These are phyloP conservation scores for Pachyramphus minor DNA, from an alignment of 2,113 vertebrate species.

Conservation along the genomic window DNA sequence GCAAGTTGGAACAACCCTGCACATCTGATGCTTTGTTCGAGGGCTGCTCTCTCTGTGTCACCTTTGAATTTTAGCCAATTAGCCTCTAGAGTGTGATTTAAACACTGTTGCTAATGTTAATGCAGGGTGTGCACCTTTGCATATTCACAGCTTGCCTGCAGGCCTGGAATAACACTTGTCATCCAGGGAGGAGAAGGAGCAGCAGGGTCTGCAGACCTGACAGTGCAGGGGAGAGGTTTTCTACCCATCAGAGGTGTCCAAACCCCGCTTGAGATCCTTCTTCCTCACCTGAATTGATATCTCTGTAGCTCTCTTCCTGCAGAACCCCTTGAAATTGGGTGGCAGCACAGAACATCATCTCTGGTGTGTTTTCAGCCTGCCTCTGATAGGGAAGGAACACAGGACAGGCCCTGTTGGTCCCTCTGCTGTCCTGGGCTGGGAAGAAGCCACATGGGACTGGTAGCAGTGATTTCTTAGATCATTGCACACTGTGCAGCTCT, in stretches of 20 bases:
- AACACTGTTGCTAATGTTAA: constrained; percentile 6
- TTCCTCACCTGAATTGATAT: not conserved
- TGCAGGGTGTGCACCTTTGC: not conserved
- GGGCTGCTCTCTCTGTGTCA: constrained; percentile 24
- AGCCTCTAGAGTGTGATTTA: not conserved
- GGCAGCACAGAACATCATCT: not conserved
- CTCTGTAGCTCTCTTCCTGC: not conserved
- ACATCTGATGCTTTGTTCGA: not conserved
- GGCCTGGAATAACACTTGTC: not conserved
- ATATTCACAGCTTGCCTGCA: not conserved
- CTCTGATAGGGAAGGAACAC: no score
- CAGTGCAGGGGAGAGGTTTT: not conserved
- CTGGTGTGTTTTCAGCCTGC: not conserved
- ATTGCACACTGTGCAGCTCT: not conserved
- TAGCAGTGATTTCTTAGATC: not conserved
- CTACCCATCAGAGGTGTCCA: not conserved
- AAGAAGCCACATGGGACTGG: not conserved
- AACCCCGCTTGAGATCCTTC: not conserved
- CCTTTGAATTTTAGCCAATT: constrained; percentile 28
- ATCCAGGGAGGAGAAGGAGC: not conserved
- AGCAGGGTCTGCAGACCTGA: not conserved
- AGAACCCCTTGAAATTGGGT: not conserved
- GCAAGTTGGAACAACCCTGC: constrained; percentile 4
- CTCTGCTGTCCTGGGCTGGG: not conserved
- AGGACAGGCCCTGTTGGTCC: not conserved